Conservation (phyloP, 2,888 invertebrate genomes). For the Malthinus seriepunctatus region DNA sequence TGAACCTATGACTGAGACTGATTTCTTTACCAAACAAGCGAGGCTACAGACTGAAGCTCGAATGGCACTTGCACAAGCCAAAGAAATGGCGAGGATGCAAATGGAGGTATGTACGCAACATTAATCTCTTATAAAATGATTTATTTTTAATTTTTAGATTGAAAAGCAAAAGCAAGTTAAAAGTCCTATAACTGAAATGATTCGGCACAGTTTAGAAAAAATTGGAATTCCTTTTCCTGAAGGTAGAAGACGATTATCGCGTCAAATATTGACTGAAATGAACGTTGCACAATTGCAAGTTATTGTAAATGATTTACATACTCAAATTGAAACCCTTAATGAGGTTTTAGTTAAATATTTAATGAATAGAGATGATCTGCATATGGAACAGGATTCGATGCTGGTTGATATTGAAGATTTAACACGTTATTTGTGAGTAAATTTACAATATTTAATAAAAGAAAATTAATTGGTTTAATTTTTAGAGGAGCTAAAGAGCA, state of each 20-base stretch:
- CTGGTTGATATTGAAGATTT: slow-evolving; percentile 96
- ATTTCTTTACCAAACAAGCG: slow-evolving; percentile 81
- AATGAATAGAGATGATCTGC: slow-evolving; percentile 91
- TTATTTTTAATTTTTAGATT: slow-evolving; percentile 47
- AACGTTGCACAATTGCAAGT: slow-evolving; percentile 93
- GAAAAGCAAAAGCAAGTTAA: slow-evolving; percentile 72
- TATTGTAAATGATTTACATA: slow-evolving; percentile 91
- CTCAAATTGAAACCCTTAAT: slow-evolving; percentile 91
- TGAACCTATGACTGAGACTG: slow-evolving; percentile 65
- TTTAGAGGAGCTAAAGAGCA: slow-evolving; percentile 59
- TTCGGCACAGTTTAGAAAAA: slow-evolving; percentile 77
- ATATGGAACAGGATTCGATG: slow-evolving; percentile 98
- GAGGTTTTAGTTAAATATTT: slow-evolving; percentile 86
- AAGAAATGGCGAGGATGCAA: slow-evolving; percentile 89
- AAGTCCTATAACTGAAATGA: slow-evolving; percentile 86
- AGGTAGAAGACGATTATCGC: slow-evolving; percentile 79
- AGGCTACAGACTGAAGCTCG: slow-evolving; percentile 85
- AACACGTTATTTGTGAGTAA: slow-evolving; percentile 82
- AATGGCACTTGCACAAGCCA: slow-evolving; percentile 86
- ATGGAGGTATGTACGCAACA: slow-evolving; percentile 68
- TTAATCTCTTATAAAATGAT: not conserved
- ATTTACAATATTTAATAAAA: not conserved
- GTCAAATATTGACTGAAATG: slow-evolving; percentile 88
- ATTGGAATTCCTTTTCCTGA: slow-evolving; percentile 83
- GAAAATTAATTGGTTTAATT: slow-evolving; percentile 31